Evolutionary conservation across 2,888 invertebrate genomes (phyloP), one percentile per base, ranked within the genome.

Genomic region (Drosophila subsilvestris): DNA sequence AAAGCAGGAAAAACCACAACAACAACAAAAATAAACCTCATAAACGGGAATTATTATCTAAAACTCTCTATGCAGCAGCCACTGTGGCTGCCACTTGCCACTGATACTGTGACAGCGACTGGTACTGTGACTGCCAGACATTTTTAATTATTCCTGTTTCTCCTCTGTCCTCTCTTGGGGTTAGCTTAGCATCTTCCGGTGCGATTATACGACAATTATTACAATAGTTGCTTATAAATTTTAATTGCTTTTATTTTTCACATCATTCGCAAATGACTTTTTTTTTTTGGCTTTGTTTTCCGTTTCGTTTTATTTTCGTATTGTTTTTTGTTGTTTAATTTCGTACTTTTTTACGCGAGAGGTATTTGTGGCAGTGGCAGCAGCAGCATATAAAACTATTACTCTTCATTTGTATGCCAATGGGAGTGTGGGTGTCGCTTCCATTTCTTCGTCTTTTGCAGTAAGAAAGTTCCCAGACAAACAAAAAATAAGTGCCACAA

Each of bases 351-450:
- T 27, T 9, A 27, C 27, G 1, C 27, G 8, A 9, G 9, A 27
- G 37, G 32, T 32, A 12, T 37, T 12, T 37, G 47, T 63, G 76
- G 75, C 29, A 10, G 22, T 29, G 29, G 10, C 32, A 72, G 61
- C 71, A 55, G 47, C 32, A 53, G 59, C 51, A 57, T 18, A 54
- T 57, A 37, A 48, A 50, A 49, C 58, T 25, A 66, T 50, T 60
- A 51, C 68, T 82, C 62, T 75, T 74, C 81, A 81, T 81, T 81
- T 81, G 81, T 81, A 81, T 83, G 81, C 81, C 76, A 62, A 69
- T 70, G 72, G 65, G 50, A 60, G 72, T 63, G 82, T 78, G 80
- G 82, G 82, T 82, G 80, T 74, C 75, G 44, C 49, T 51, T 63
- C 45, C 22, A 54, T 20, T 49, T 48, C 25, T 14, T 49, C 58